These are phyloP conservation scores for Heterotis niloticus DNA, from an alignment of 2,113 vertebrate genomes.

Conservation along the genomic window DNA sequence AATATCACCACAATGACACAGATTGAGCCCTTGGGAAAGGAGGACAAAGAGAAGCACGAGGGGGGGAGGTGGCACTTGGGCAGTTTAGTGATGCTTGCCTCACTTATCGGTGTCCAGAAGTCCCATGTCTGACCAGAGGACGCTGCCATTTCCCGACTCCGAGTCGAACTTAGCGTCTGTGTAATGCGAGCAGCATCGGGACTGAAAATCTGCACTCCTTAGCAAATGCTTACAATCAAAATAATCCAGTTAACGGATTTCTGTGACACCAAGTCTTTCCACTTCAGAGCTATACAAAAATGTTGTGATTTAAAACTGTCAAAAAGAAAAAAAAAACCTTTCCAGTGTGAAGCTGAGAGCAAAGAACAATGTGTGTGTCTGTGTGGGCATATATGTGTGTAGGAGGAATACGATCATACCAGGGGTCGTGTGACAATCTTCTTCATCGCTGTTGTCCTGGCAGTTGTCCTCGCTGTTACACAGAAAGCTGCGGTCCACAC, in stretches of 20 bases:
- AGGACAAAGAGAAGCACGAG: background rate
- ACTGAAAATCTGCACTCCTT: too few species aligned
- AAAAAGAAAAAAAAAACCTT: too few species aligned
- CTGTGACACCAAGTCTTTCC: too few species aligned
- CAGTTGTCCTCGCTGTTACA: constrained; percentile 94
- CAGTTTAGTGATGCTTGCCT: background rate
- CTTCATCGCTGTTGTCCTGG: constrained; percentile 93
- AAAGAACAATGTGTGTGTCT: background rate
- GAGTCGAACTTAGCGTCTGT: background rate
- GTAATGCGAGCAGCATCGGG: too few species aligned
- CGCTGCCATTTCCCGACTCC: too few species aligned
- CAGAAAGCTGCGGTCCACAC: constrained; percentile 94
- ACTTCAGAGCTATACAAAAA: too few species aligned
- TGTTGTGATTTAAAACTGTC: too few species aligned
- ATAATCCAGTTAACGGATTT: too few species aligned
- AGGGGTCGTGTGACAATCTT: constrained; percentile 83
- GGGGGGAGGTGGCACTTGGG: background rate
- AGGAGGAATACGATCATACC: constrained; percentile 60
- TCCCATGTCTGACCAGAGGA: background rate
- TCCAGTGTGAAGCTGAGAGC: too few species aligned
- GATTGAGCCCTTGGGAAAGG: background rate
- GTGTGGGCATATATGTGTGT: background rate
- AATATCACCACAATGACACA: too few species aligned
- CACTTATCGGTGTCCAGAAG: background rate
- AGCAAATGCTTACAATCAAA: too few species aligned